Evolutionary conservation across 2,113 vertebrate genomes (phyloP).

Genomic region (Forbesichthys papilliferus): DNA sequence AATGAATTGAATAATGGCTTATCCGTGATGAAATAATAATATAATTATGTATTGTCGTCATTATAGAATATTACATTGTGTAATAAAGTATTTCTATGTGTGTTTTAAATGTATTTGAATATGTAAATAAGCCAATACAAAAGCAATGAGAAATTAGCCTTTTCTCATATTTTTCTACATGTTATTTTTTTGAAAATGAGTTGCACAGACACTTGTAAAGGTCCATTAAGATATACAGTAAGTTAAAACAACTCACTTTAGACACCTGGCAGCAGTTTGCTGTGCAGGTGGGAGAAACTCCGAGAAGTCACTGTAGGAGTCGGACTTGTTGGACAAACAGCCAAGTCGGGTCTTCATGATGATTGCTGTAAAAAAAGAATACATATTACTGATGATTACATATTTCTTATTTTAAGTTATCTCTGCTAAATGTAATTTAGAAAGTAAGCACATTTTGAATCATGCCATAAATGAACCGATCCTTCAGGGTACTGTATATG

Average conservation of each 20-base stretch:
- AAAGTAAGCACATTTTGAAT: not conserved
- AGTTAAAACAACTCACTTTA: slow-evolving; percentile 83
- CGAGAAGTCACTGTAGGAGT: slow-evolving; percentile 94
- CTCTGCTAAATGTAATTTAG: no score
- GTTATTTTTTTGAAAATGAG: not conserved
- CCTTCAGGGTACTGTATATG: no score
- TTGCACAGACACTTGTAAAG: not conserved
- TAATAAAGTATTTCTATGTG: no score
- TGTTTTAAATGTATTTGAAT: no score
- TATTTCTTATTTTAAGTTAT: not conserved
- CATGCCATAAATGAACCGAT: no score
- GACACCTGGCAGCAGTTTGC: slow-evolving; percentile 87
- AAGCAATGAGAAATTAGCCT: no score
- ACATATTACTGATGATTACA: not conserved
- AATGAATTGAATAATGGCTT: not conserved
- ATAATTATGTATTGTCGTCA: no score
- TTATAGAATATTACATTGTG: no score
- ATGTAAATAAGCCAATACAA: no score
- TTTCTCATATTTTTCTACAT: no score
- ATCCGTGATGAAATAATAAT: not conserved
- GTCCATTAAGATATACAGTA: not conserved
- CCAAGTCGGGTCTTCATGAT: slow-evolving; percentile 96
- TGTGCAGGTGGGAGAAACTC: slow-evolving; percentile 85
- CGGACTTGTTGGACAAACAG: slow-evolving; percentile 95
- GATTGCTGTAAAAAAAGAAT: slow-evolving; percentile 60